Evolutionary conservation across 2,797 vertebrate genomes (phyloP), one percentile per base, ranked within the genome.

Genomic region (Ceyx erithaca): DNA sequence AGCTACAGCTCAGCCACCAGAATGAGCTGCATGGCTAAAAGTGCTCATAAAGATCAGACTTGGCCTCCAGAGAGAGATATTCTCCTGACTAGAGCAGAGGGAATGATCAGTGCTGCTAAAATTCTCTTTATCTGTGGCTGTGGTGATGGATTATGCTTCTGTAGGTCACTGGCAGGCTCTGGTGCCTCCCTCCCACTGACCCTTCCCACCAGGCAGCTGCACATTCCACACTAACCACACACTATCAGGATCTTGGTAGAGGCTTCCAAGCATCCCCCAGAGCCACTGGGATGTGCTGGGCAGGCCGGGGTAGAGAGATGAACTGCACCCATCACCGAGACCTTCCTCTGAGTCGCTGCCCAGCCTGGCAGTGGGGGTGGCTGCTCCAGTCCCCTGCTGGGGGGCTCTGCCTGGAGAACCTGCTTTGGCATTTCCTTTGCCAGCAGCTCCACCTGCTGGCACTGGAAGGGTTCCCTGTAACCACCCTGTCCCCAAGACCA

Each of bases 381-480:
- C 18, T 0, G 20, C 66, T 30, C 54, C 72, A 40, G 37, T 8
- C 37, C 21, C 26, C 30, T 35, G 8, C 6, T 4, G 0, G 1
- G 6, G 17, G 37, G 14, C 37, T 40, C 37, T 3, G 31, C 3
- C 7, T 4, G 26, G 35, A 23, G 10, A 40, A 33, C 41, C 35
- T 33, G 51, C 43, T 85, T 51, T 43, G 49, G 12, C 4, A 30
- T 94, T 92, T 87, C 70, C 82, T 48, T 85, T 64, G 90, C 33
- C 4, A 2, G 89, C 86, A 95, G 93, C 94, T 96, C 95, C 94
- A 95, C 86, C 94, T 95, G 92, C 71, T 89, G 94, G 90, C 86
- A 71, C 49, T 6, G 37, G 16, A 31, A 76, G 14, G 5, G 55
- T 25, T 91, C 85, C 59, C 70, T 33, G 18, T 10, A 30, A 37